These are phyloP conservation scores for Gastracanthus pulcherrimus DNA, from an alignment of 2,888 invertebrate genomes.

Conservation along the genomic window DNA sequence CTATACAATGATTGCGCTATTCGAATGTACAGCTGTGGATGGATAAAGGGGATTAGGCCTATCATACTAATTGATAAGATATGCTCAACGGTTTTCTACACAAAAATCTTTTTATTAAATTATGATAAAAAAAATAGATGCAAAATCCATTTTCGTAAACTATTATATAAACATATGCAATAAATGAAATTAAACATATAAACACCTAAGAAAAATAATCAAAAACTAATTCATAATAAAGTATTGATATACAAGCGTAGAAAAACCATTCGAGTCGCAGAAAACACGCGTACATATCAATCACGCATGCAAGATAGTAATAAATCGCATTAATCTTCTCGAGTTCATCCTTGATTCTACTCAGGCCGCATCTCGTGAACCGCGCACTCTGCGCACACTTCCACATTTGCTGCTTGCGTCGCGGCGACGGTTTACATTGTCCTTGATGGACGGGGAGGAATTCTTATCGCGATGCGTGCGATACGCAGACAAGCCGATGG, in stretches of 20 bases:
- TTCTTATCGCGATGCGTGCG: conserved; percentile 24
- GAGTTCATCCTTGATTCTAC: conserved; percentile 20
- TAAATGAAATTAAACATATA: too few species aligned
- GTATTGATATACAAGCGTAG: too few species aligned
- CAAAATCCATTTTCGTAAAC: too few species aligned
- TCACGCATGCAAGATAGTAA: background rate
- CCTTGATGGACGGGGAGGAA: conserved; percentile 38
- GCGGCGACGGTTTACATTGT: conserved; percentile 9
- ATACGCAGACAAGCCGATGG: background rate
- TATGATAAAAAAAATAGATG: too few species aligned
- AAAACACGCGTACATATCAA: background rate
- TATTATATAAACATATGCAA: too few species aligned
- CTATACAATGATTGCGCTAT: conserved; percentile 29
- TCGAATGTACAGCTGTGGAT: background rate
- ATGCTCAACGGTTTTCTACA: background rate
- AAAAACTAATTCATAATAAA: too few species aligned
- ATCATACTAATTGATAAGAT: conserved; percentile 44
- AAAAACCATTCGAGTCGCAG: background rate
- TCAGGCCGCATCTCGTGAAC: background rate
- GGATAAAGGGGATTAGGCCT: conserved; percentile 10
- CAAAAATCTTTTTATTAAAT: background rate
- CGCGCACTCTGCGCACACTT: background rate
- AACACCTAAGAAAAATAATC: too few species aligned
- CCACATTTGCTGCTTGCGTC: too few species aligned
- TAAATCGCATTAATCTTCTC: conserved; percentile 34